Percentiles rank a stretch among this genome's conserved stretches.
Conservation (phyloP, 2,888 invertebrate genomes). For the Chalcosyrphus nemorum region DNA sequence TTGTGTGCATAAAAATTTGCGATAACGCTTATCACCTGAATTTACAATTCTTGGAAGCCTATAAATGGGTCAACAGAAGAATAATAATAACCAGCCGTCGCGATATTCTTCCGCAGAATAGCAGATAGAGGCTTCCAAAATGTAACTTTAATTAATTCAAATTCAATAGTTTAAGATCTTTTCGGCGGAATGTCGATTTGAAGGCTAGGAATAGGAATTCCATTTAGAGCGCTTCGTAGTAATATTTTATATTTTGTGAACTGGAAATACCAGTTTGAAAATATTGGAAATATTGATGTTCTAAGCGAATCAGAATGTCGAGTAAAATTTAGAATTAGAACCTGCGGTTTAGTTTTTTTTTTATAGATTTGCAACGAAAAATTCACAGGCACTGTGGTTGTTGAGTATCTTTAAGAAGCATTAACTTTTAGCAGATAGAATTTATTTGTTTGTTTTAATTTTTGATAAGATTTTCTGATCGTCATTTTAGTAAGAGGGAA, state of each 20-base stretch:
- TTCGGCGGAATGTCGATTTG: background rate
- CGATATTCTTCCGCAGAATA: background rate
- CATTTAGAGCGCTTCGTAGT: background rate
- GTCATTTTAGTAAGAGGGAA: too few relatives aligned
- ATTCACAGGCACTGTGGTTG: too few relatives aligned
- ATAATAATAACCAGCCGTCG: background rate
- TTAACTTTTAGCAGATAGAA: too few relatives aligned
- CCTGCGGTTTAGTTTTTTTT: too few relatives aligned
- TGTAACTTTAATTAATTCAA: background rate
- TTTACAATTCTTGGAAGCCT: background rate
- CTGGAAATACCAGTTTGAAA: slow-evolving; percentile 26
- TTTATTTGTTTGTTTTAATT: too few relatives aligned
- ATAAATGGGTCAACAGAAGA: slow-evolving; percentile 5
- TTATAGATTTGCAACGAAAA: too few relatives aligned
- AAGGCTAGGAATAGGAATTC: slow-evolving; percentile 2
- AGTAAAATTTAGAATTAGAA: background rate
- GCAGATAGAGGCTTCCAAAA: background rate
- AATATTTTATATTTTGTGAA: background rate
- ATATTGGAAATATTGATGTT: slow-evolving; percentile 25
- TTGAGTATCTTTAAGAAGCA: too few relatives aligned
- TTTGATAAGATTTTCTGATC: too few relatives aligned
- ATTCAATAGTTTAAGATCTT: background rate
- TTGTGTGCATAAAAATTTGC: slow-evolving; percentile 50
- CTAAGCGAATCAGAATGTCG: slow-evolving; percentile 30
- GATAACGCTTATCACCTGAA: slow-evolving; percentile 59